Evolutionary conservation across 2,888 invertebrate genomes (phyloP).

Genomic region (Nemurella pictetii): DNA sequence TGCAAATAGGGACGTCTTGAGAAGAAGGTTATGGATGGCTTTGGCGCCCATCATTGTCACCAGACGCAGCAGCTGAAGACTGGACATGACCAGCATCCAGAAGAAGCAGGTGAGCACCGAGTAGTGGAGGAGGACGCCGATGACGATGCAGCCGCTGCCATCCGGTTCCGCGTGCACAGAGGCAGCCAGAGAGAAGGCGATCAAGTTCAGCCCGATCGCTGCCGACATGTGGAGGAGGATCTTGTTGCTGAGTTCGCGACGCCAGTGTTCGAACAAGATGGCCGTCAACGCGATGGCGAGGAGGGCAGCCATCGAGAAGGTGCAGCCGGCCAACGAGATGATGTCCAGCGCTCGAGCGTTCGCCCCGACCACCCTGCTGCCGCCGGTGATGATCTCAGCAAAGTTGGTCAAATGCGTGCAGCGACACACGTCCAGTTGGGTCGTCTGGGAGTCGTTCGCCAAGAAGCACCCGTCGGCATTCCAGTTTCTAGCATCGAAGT

Average conservation of each 20-base stretch:
- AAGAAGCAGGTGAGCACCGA: too few species aligned
- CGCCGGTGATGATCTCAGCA: constrained; percentile 56
- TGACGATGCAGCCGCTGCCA: constrained; percentile 39
- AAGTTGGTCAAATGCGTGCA: constrained; percentile 65
- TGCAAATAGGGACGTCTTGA: too few species aligned
- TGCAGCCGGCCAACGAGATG: constrained; percentile 62
- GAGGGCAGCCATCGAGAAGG: constrained; percentile 61
- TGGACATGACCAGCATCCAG: too few species aligned
- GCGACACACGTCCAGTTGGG: constrained; percentile 48
- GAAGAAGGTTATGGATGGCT: too few species aligned
- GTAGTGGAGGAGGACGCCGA: too few species aligned
- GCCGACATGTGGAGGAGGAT: constrained; percentile 66
- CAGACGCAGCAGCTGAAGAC: too few species aligned
- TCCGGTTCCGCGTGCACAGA: background rate
- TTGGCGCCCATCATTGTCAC: too few species aligned
- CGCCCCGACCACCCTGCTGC: constrained; percentile 41
- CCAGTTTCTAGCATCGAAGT: constrained; percentile 51
- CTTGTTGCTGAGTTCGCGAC: constrained; percentile 66
- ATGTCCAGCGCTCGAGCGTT: constrained; percentile 56
- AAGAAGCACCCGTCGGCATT: constrained; percentile 44
- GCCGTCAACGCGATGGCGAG: constrained; percentile 63
- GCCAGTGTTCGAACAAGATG: constrained; percentile 61
- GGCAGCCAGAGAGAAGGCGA: constrained; percentile 50
- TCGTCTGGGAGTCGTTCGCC: constrained; percentile 28
- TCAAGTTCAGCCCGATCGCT: constrained; percentile 63